Percentiles rank a stretch among this genome's conserved stretches.
phyloP scores from a whole-genome alignment of 1,140 invertebrate species.

The Drosophila azteca region DNA sequence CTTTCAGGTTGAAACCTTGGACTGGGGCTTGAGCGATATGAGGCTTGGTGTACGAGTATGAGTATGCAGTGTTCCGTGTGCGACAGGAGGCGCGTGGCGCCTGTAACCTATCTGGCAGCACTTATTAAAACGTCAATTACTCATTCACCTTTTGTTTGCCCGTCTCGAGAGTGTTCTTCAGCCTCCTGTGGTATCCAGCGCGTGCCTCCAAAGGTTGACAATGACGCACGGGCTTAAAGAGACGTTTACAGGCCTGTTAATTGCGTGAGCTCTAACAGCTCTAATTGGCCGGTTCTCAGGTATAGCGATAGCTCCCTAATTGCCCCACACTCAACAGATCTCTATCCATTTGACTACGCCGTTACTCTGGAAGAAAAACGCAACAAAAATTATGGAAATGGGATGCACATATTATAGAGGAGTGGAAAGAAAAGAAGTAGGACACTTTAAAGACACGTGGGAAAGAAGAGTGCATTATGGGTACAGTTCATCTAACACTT shows the following conservation, averaged over 20 bases:
- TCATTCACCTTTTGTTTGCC: conserved; percentile 58
- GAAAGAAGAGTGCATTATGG: no score
- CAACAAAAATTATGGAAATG: no score
- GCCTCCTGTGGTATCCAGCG: neutral
- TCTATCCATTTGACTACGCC: no score
- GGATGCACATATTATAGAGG: no score
- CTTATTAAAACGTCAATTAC: conserved; percentile 76
- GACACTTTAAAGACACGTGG: no score
- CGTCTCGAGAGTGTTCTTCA: conserved; percentile 29
- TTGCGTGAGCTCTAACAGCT: conserved; percentile 53
- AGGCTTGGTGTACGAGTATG: neutral
- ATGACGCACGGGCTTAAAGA: conserved; percentile 22
- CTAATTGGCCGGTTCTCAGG: conserved; percentile 48
- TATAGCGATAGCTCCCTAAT: conserved; percentile 34
- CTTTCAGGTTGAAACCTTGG: neutral
- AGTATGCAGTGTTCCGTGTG: neutral
- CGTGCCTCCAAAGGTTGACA: conserved; percentile 40
- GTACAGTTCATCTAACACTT: no score
- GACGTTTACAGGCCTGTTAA: conserved; percentile 52
- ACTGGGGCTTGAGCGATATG: conserved; percentile 8
- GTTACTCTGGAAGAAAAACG: no score
- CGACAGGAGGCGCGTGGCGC: conserved; percentile 14
- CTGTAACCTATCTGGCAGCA: conserved; percentile 46
- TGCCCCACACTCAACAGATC: conserved; percentile 30
- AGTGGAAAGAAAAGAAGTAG: no score